These are phyloP conservation scores for Ophion obscuratus DNA, from an alignment of 2,888 invertebrate genomes.

Conservation along the genomic window DNA sequence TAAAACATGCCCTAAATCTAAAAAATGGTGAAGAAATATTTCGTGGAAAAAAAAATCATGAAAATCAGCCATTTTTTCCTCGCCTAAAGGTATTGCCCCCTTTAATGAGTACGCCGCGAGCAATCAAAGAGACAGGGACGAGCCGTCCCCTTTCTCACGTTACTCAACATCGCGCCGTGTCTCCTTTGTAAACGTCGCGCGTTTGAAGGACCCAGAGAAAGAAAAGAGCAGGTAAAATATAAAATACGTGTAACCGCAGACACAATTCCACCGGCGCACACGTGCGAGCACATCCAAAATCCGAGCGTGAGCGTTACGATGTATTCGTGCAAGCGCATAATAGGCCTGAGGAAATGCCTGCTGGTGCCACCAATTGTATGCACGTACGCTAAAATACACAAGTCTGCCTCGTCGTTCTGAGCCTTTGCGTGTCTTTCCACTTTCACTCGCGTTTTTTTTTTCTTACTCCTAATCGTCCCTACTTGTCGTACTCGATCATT, in stretches of 20 bases:
- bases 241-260: conserved; percentile 44
- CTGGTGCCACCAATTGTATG: not conserved
- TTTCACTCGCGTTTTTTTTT: conserved; percentile 60
- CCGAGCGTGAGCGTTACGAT: not conserved
- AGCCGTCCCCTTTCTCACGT: conserved; percentile 56
- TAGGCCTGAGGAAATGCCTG: conserved; percentile 15
- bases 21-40: too few relatives aligned
- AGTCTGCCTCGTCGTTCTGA: conserved; percentile 15
- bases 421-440: conserved; percentile 24
- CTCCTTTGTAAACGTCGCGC: conserved; percentile 25
- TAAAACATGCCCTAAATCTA: too few relatives aligned
- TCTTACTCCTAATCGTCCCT: conserved; percentile 29
- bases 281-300: not conserved
- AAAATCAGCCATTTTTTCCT: too few relatives aligned
- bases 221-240: conserved; percentile 35
- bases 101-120: conserved; percentile 15
- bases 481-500: conserved; percentile 18
- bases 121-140: conserved; percentile 30
- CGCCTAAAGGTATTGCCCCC: too few relatives aligned
- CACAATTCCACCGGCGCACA: conserved; percentile 9
- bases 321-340: not conserved
- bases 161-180: conserved; percentile 18
- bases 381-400: not conserved
- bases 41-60: too few relatives aligned
- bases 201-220: conserved; percentile 48